phyloP scores from a whole-genome alignment of 2,888 invertebrate genomes.

The Blastobasis adustella region DNA sequence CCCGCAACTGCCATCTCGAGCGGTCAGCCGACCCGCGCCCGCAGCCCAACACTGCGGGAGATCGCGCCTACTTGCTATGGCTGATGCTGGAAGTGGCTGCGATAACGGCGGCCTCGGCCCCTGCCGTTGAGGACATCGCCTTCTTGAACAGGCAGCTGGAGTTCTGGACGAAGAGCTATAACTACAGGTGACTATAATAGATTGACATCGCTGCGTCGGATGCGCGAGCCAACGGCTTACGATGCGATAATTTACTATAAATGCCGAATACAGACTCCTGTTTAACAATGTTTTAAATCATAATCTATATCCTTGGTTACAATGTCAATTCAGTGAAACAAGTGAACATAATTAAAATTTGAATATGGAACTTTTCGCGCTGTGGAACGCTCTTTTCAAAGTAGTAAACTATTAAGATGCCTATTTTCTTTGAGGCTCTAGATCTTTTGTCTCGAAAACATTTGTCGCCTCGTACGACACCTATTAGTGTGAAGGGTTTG shows the following conservation, averaged over 20 bases:
- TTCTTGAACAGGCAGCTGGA: slow-evolving; percentile 84
- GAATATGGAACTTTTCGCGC: not conserved
- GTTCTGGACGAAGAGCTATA: slow-evolving; percentile 85
- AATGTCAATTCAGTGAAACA: not conserved
- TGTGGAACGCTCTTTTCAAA: too few species aligned
- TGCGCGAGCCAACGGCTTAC: too few species aligned
- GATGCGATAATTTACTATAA: too few species aligned
- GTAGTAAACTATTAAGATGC: too few species aligned
- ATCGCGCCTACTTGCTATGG: slow-evolving; percentile 85
- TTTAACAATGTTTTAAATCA: too few species aligned
- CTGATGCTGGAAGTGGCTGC: slow-evolving; percentile 82
- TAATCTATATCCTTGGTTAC: not conserved
- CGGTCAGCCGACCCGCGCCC: slow-evolving; percentile 82
- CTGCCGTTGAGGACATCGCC: slow-evolving; percentile 81
- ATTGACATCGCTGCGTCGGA: too few species aligned
- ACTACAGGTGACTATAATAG: slow-evolving; percentile 72
- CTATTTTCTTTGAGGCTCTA: too few species aligned
- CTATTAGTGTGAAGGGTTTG: not conserved
- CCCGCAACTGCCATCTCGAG: slow-evolving; percentile 62
- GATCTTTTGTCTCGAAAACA: too few species aligned
- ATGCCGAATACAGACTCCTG: too few species aligned
- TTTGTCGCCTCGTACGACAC: too few species aligned
- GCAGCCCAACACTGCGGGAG: slow-evolving; percentile 82
- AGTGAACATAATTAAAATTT: not conserved
- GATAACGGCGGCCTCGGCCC: slow-evolving; percentile 76